phyloP scores from a whole-genome alignment of 2,113 vertebrate species.

The Phycodurus eques region DNA sequence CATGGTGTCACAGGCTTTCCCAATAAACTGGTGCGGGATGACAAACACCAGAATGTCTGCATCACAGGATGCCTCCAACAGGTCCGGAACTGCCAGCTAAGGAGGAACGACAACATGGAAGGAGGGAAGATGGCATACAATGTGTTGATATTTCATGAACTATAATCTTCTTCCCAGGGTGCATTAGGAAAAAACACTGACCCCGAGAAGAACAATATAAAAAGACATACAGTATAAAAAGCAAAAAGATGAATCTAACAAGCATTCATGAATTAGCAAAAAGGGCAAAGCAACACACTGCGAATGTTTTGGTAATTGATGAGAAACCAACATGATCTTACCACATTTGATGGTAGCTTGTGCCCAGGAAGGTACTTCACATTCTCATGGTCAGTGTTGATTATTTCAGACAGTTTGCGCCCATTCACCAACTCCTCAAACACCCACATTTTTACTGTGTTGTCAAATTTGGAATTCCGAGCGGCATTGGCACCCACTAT shows the following conservation, averaged over 20 bases:
- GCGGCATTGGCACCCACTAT: constrained; percentile 85
- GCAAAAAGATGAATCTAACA: background rate
- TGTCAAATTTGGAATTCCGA: constrained; percentile 79
- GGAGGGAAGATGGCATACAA: background rate
- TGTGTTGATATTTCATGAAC: background rate
- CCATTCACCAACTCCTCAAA: constrained; percentile 88
- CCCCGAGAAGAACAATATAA: background rate
- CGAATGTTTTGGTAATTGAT: background rate
- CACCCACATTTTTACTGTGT: constrained; percentile 90
- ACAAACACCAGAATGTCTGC: constrained; percentile 92
- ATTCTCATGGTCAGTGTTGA: constrained; percentile 91
- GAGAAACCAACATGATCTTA: constrained; percentile 59
- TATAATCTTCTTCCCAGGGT: background rate
- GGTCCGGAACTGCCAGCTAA: constrained; percentile 89
- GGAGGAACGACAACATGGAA: background rate
- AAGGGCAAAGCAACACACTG: constrained; percentile 3
- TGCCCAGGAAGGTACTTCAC: constrained; percentile 93
- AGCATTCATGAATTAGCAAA: background rate
- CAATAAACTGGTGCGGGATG: constrained; percentile 94
- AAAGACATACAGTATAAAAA: background rate
- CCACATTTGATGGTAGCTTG: constrained; percentile 91
- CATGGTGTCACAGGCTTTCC: constrained; percentile 85
- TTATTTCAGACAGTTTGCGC: constrained; percentile 88
- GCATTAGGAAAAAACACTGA: background rate
- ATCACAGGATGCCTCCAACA: constrained; percentile 79